A percentile compares a stretch with the other conserved stretches of the same genome.
Evolutionary conservation across 2,888 invertebrate species (phyloP).

Genomic region (Sesia apiformis): DNA sequence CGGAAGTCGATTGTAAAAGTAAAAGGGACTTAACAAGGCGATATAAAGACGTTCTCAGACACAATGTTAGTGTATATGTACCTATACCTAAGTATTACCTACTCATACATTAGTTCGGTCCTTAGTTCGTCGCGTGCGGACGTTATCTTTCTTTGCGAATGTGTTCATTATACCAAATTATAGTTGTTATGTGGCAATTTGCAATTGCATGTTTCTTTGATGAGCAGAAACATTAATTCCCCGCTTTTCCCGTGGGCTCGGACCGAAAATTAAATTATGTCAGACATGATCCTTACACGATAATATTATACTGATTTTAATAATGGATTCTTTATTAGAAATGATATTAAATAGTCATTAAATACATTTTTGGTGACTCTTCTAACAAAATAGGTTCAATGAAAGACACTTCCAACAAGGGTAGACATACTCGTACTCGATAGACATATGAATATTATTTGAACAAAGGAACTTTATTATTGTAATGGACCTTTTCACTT

Average conservation of each 20-base stretch:
- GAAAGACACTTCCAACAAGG: too few relatives aligned
- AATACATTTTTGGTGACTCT: too few relatives aligned
- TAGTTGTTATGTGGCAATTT: slow-evolving; percentile 44
- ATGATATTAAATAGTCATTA: too few relatives aligned
- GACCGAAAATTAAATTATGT: slow-evolving; percentile 11
- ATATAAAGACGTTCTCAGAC: slow-evolving; percentile 21
- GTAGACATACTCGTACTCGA: too few relatives aligned
- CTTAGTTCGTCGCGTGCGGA: slow-evolving; percentile 29
- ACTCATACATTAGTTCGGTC: slow-evolving; percentile 9
- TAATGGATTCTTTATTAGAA: too few relatives aligned
- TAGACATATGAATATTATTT: too few relatives aligned
- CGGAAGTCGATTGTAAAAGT: slow-evolving; percentile 10
- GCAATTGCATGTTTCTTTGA: slow-evolving; percentile 41
- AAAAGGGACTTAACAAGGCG: slow-evolving; percentile 19
- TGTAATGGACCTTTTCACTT: too few relatives aligned
- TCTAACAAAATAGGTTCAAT: too few relatives aligned
- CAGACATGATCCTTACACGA: neutral
- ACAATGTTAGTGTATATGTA: slow-evolving; percentile 6
- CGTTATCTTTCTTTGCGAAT: slow-evolving; percentile 34
- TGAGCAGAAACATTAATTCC: slow-evolving; percentile 29
- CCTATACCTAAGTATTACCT: slow-evolving; percentile 1
- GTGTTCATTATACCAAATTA: slow-evolving; percentile 52
- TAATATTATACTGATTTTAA: too few relatives aligned
- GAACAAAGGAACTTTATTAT: too few relatives aligned
- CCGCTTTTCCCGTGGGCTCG: slow-evolving; percentile 16